Conservation (phyloP, 2,888 invertebrate genomes). For the Drosophila setosimentum region DNA sequence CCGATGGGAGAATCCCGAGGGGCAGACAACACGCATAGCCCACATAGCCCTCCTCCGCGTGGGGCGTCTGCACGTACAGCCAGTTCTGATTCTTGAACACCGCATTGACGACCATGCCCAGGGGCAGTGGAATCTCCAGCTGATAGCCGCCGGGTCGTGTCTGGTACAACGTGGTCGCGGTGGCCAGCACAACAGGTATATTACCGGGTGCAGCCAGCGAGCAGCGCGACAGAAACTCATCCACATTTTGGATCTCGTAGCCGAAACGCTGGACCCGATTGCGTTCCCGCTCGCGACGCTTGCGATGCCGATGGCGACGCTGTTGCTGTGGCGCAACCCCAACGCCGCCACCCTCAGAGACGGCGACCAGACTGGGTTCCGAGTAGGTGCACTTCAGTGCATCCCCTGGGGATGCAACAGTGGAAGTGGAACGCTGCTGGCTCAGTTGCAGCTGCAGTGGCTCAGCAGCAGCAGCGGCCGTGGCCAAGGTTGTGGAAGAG, state of each 20-base stretch:
- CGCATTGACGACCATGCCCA: slow-evolving; percentile 94
- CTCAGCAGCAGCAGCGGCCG: not conserved
- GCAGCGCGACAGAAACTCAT: slow-evolving; percentile 92
- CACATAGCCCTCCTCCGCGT: slow-evolving; percentile 93
- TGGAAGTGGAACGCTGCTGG: slow-evolving; percentile 10
- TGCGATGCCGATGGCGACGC: slow-evolving; percentile 84
- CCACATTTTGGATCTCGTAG: slow-evolving; percentile 92
- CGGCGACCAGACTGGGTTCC: slow-evolving; percentile 84
- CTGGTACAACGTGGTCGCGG: slow-evolving; percentile 90
- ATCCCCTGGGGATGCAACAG: slow-evolving; percentile 62
- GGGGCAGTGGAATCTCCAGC: slow-evolving; percentile 89
- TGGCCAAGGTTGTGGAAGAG: not conserved
- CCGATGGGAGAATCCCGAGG: slow-evolving; percentile 89
- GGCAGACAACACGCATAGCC: slow-evolving; percentile 91
- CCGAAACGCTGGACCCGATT: slow-evolving; percentile 87
- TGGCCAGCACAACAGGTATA: slow-evolving; percentile 93
- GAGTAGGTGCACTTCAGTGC: slow-evolving; percentile 84
- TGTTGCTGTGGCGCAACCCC: slow-evolving; percentile 56
- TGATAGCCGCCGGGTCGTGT: slow-evolving; percentile 90
- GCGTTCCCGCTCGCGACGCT: slow-evolving; percentile 80
- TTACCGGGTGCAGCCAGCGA: slow-evolving; percentile 93
- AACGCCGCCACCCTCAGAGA: slow-evolving; percentile 78
- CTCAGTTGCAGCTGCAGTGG: slow-evolving; percentile 16
- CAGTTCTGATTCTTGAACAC: slow-evolving; percentile 94
- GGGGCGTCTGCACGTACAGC: slow-evolving; percentile 94